Evolutionary conservation across 2,888 invertebrate genomes (phyloP), one percentile per base, ranked within the genome.

Genomic region (Acleris sparsana): DNA sequence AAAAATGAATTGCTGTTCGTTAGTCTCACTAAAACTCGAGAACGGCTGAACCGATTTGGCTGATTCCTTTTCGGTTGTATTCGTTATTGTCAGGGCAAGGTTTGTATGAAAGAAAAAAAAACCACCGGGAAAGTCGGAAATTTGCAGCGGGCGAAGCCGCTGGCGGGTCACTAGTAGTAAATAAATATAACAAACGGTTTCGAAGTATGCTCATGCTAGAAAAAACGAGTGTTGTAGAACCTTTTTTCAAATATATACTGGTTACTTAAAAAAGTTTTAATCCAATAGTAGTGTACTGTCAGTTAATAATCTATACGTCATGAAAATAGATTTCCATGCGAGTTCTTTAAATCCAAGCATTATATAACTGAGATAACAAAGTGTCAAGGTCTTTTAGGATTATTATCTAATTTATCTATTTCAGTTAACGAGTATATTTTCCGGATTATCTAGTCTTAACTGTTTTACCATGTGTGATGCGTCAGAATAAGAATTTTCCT

Each of bases 371-470:
- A 49, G 49, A 49, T 49, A 49, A 49, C 49, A 49, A 20, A 49
- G 49, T 49, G 20, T 49, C 20, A 49, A 49, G 49, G 18, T 20
- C 18, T 49, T 49, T 49, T 49, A 49, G 49, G 49, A 49, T 49
- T 18, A 49, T 25, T 25, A 25, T 25, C 25, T 25, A 25, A 25
- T 25, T 49, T 49, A 49, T 49, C 49, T 17, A 49, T 49, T 49
- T 49, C 17, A 49, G 49, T 49, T 49, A 49, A 18, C 49, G 49
- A 49, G 49, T 49, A 18, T 49, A 49, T 49, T 49, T 18, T 17
- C 25, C 52, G 52, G 52, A 52, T 52, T 52, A 52, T 25, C 52
- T 52, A 52, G 52, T 52, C 52, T 52, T 52, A 52, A 52, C 52
- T 52, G 25, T 52, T 52, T 25, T 25, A 52, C 13, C 52, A 52